Conservation (phyloP, 2,888 invertebrate genomes). For the Cerastis rubricosa region DNA sequence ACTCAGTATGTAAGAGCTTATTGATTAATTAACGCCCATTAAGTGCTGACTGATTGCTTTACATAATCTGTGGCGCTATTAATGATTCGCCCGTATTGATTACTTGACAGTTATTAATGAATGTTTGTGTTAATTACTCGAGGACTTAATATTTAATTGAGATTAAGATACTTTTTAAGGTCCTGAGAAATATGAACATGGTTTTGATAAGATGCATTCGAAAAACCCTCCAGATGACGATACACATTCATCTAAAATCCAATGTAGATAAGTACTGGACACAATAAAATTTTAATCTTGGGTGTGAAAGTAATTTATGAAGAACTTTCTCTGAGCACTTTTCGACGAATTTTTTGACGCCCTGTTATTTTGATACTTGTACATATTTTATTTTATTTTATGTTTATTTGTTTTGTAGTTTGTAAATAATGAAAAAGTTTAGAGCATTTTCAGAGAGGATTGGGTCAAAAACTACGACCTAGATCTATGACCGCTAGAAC, state of each 20-base stretch:
- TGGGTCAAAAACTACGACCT: too few species aligned
- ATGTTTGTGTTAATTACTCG: not conserved
- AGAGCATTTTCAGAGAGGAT: too few species aligned
- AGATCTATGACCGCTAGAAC: too few species aligned
- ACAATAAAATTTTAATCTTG: not conserved
- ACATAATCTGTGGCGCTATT: slow-evolving; percentile 33
- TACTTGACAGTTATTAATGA: slow-evolving; percentile 10
- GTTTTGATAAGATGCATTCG: not conserved
- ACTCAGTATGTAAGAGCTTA: slow-evolving; percentile 15
- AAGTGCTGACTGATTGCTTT: slow-evolving; percentile 47
- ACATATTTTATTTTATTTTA: too few species aligned
- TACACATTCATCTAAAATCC: not conserved
- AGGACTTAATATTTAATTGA: not conserved
- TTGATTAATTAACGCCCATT: slow-evolving; percentile 48
- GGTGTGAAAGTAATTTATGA: not conserved
- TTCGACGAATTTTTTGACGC: too few species aligned
- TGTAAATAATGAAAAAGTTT: too few species aligned
- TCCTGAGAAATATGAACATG: not conserved
- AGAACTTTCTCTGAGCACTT: too few species aligned
- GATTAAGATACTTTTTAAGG: not conserved
- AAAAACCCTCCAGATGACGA: not conserved
- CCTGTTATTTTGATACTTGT: too few species aligned
- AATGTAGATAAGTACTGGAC: too few species aligned
- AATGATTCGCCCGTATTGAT: slow-evolving; percentile 32
- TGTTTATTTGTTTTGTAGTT: too few species aligned